These are phyloP conservation scores for Sebastes fasciatus DNA, from an alignment of 2,113 vertebrate genomes.

Conservation along the genomic window DNA sequence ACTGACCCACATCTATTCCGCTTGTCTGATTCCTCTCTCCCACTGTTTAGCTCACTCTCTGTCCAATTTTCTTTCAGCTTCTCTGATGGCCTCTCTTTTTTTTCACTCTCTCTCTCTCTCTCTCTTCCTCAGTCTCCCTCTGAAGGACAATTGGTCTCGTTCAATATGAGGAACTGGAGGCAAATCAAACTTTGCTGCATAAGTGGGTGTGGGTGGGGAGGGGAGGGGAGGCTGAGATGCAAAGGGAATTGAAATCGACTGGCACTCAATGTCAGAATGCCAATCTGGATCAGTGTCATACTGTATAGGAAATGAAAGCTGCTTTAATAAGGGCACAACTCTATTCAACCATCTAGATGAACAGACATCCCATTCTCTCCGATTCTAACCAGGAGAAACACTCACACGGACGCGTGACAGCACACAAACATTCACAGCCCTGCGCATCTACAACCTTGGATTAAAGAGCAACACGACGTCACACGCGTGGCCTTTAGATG, in stretches of 20 bases:
- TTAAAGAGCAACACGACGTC: slow-evolving; percentile 24
- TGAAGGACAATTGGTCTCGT: slow-evolving; percentile 77
- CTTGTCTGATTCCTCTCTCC: slow-evolving; percentile 59
- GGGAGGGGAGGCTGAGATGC: slow-evolving; percentile 22
- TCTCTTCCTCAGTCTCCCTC: slow-evolving; percentile 12
- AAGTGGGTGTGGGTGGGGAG: slow-evolving; percentile 31
- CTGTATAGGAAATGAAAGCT: slow-evolving; percentile 55
- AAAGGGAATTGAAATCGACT: slow-evolving; percentile 76
- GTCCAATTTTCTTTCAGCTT: slow-evolving; percentile 60
- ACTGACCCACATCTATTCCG: slow-evolving; percentile 58
- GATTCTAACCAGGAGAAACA: neutral
- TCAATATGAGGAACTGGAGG: slow-evolving; percentile 70
- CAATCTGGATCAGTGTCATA: slow-evolving; percentile 65
- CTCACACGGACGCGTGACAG: neutral
- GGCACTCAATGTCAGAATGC: slow-evolving; percentile 69
- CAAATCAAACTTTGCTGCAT: slow-evolving; percentile 70
- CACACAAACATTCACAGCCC: neutral
- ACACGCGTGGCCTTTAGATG: slow-evolving; percentile 43
- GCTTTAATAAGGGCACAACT: slow-evolving; percentile 49
- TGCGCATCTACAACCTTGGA: neutral
- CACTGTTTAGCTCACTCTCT: slow-evolving; percentile 42
- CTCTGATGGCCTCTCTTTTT: slow-evolving; percentile 32
- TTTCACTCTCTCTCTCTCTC: neutral
- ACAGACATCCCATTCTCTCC: slow-evolving; percentile 1
- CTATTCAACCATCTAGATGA: slow-evolving; percentile 9